Percentiles rank a stretch among this genome's conserved stretches.
Evolutionary conservation across 2,888 invertebrate genomes (phyloP).

Genomic region (Trissoscelio sp.): DNA sequence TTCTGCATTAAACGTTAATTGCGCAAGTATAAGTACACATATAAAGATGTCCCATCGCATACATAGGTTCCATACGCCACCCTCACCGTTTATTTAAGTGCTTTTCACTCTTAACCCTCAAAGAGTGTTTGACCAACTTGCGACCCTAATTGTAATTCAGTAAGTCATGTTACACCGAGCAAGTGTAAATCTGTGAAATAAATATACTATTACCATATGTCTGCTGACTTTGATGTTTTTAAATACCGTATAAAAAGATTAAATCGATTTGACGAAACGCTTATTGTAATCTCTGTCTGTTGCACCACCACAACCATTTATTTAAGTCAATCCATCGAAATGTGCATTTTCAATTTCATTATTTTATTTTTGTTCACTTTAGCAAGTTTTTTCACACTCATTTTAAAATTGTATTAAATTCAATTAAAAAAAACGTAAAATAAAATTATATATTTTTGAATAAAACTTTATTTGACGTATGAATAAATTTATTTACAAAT

Average conservation of each 20-base stretch:
- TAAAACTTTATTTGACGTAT: no score
- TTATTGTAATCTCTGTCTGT: neutral
- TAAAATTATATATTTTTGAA: no score
- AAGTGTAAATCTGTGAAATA: constrained; percentile 50
- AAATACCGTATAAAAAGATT: neutral
- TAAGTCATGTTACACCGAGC: constrained; percentile 43
- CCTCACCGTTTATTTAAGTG: constrained; percentile 65
- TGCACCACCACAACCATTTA: no score
- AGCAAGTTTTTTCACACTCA: no score
- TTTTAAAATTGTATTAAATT: no score
- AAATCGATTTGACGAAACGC: constrained; percentile 5
- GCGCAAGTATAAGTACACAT: constrained; percentile 14
- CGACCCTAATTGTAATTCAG: constrained; percentile 65
- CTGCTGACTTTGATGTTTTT: constrained; percentile 6
- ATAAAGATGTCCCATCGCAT: constrained; percentile 42
- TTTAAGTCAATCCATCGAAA: no score
- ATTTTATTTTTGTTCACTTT: no score
- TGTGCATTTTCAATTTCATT: no score
- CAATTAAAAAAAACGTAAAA: no score
- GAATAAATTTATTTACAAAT: no score
- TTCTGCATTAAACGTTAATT: constrained; percentile 35
- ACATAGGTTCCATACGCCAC: constrained; percentile 48
- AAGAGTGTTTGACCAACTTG: constrained; percentile 67
- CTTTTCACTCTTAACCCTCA: constrained; percentile 69
- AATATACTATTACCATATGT: constrained; percentile 20